A percentile compares a stretch with the other conserved stretches of the same genome.
Evolutionary conservation across 1,140 invertebrate genomes (phyloP).

Genomic region (Ruditapes philippinarum): DNA sequence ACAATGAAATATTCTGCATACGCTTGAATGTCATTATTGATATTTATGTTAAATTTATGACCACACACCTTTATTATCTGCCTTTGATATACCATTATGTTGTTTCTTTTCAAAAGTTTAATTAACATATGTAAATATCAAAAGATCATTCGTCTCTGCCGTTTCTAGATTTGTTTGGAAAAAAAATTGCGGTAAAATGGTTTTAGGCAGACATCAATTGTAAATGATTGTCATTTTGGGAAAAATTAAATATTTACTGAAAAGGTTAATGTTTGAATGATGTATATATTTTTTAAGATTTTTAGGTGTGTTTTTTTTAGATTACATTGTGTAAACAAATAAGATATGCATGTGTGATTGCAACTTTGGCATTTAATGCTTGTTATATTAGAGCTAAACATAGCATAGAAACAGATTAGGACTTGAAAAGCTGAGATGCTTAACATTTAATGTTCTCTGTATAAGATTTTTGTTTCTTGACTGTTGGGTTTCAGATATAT

Average conservation of each 20-base stretch:
- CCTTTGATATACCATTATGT: background rate
- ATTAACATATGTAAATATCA: constrained; percentile 23
- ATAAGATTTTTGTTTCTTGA: too few relatives aligned
- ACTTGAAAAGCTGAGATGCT: too few relatives aligned
- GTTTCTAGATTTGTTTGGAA: background rate
- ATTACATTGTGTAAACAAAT: too few relatives aligned
- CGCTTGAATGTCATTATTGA: background rate
- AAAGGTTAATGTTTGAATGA: background rate
- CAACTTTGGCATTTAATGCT: too few relatives aligned
- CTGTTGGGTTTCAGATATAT: too few relatives aligned
- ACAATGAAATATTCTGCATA: background rate
- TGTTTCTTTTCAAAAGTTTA: background rate
- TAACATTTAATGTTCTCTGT: too few relatives aligned
- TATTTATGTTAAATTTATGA: constrained; percentile 6
- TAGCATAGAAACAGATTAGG: too few relatives aligned
- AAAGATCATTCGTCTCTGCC: constrained; percentile 3
- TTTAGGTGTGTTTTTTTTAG: too few relatives aligned
- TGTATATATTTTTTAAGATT: too few relatives aligned
- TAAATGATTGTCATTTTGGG: background rate
- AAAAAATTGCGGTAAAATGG: background rate
- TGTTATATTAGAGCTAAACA: too few relatives aligned
- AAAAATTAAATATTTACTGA: background rate
- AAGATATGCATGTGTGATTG: too few relatives aligned
- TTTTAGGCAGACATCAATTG: background rate
- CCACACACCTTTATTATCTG: background rate